These are phyloP conservation scores for Drosophila sp. DNA, from an alignment of 1,140 invertebrate genomes.

Conservation along the genomic window DNA sequence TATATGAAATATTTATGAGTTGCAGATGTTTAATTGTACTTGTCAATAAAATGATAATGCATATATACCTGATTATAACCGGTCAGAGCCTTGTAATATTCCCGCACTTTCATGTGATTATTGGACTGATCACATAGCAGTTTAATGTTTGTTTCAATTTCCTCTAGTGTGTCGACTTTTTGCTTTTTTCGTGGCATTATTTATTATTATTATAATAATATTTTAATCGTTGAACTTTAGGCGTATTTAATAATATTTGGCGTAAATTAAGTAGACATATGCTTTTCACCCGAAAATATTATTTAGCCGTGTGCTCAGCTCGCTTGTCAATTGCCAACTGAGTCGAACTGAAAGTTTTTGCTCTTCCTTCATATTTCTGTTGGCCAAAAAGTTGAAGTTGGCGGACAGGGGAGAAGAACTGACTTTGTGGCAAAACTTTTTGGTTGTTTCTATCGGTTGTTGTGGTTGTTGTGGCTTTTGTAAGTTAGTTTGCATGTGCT, in stretches of 20 bases:
- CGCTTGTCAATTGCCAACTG: slow-evolving; percentile 62
- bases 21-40: not conserved
- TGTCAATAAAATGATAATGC: too few relatives aligned
- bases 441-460: slow-evolving; percentile 38
- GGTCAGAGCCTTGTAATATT: slow-evolving; percentile 88
- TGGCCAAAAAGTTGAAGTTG: slow-evolving; percentile 19
- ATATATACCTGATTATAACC: slow-evolving; percentile 88
- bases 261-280: not conserved
- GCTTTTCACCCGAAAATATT: not conserved
- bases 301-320: slow-evolving; percentile 41
- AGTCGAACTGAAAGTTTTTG: slow-evolving; percentile 32
- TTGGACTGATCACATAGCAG: slow-evolving; percentile 88
- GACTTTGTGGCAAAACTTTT: slow-evolving; percentile 24
- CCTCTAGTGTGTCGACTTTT: slow-evolving; percentile 85
- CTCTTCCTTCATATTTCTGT: slow-evolving; percentile 42
- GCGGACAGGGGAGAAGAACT: slow-evolving; percentile 14
- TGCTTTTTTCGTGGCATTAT: slow-evolving; percentile 83
- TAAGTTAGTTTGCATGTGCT: slow-evolving; percentile 67
- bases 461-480: slow-evolving; percentile 32
- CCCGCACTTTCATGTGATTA: slow-evolving; percentile 89
- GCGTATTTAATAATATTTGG: too few relatives aligned
- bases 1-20: not conserved
- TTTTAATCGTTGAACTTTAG: not conserved
- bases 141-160: slow-evolving; percentile 86
- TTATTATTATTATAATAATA: not conserved